Conservation (phyloP, 2,888 invertebrate species). For the Chrysolina oricalcia region DNA sequence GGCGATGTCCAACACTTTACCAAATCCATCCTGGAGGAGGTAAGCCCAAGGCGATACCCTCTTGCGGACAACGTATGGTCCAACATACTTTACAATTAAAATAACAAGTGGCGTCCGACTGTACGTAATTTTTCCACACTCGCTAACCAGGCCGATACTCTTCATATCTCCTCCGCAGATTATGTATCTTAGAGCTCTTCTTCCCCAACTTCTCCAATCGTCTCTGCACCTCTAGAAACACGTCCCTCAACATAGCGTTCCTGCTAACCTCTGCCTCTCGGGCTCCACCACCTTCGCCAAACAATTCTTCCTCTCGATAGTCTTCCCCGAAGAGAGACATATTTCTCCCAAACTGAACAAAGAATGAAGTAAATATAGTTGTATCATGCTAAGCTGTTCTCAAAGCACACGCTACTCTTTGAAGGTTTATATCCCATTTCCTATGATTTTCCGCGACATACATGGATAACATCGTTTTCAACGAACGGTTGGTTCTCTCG, state of each 20-base stretch:
- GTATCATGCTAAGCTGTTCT: not conserved
- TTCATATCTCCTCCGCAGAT: conserved; percentile 38
- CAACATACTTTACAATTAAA: conserved; percentile 48
- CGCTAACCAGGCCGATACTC: conserved; percentile 37
- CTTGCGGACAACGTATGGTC: conserved; percentile 21
- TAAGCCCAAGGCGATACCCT: conserved; percentile 36
- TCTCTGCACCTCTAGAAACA: conserved; percentile 29
- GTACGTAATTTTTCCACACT: conserved; percentile 49
- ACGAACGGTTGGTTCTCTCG: conserved; percentile 29
- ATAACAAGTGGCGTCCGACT: conserved; percentile 49
- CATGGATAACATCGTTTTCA: not conserved
- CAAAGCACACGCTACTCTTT: not conserved
- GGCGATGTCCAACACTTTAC: not conserved
- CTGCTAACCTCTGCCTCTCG: not conserved
- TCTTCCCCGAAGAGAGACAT: conserved; percentile 45
- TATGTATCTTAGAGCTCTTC: conserved; percentile 35
- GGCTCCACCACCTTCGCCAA: not conserved
- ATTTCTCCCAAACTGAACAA: not conserved
- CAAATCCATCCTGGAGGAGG: not conserved
- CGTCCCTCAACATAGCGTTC: not conserved
- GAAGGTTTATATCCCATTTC: not conserved
- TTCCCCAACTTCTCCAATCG: conserved; percentile 38
- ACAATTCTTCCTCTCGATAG: conserved; percentile 26
- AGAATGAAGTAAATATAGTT: not conserved
- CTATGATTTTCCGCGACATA: not conserved